Conservation (phyloP, 2,113 vertebrate species). For the Probosciger aterrimus region DNA sequence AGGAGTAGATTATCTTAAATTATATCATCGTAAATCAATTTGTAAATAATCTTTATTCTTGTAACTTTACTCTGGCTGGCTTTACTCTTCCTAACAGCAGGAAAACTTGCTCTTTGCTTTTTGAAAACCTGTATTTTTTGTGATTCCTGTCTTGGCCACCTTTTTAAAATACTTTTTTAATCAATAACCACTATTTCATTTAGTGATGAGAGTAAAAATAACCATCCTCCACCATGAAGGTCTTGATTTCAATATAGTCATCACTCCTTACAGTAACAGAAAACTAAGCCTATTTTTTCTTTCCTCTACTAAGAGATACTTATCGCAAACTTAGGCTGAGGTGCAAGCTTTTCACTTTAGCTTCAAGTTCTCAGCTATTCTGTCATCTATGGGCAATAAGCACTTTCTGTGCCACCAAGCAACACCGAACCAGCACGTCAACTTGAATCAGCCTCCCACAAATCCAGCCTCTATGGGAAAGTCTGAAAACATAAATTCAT, state of each 20-base stretch:
- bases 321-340: background rate
- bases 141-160: background rate
- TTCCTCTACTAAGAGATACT: background rate
- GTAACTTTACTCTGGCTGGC: background rate
- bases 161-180: background rate
- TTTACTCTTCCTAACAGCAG: background rate
- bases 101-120: background rate
- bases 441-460: constrained; percentile 15
- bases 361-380: background rate
- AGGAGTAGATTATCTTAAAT: background rate
- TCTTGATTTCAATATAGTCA: background rate
- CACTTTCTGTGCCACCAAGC: background rate
- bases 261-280: background rate
- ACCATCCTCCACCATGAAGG: background rate
- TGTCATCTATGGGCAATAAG: background rate
- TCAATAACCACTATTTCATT: background rate
- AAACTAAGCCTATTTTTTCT: background rate
- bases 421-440: background rate
- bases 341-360: background rate
- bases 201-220: background rate
- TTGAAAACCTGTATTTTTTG: background rate
- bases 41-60: background rate
- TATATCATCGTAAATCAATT: background rate
- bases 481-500: background rate
- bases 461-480: background rate